A percentile compares a stretch with the other conserved stretches of the same genome.
Conservation (phyloP, 1,140 invertebrate species). For the Latrodectus geometricus region DNA sequence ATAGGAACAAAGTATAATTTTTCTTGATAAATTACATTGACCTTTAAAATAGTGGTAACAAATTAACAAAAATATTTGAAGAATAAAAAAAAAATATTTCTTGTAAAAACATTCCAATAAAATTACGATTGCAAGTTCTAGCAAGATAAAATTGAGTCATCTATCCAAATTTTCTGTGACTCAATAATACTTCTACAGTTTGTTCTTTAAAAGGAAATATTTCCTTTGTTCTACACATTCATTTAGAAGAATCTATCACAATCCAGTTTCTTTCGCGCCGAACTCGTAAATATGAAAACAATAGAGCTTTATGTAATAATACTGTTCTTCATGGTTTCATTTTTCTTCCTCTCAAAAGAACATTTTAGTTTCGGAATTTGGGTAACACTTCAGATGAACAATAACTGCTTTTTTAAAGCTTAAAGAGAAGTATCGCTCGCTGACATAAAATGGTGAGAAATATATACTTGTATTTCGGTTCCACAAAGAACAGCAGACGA, state of each 20-base stretch:
- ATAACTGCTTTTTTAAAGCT: slow-evolving; percentile 22
- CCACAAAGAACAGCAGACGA: not conserved
- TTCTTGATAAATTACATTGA: too few species aligned
- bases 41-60: too few species aligned
- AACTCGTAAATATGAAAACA: slow-evolving; percentile 18
- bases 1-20: too few species aligned
- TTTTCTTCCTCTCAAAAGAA: slow-evolving; percentile 13
- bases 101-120: too few species aligned
- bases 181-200: too few species aligned
- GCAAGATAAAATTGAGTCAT: too few species aligned
- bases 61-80: too few species aligned
- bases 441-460: slow-evolving; percentile 9
- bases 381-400: slow-evolving; percentile 34
- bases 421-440: slow-evolving; percentile 6
- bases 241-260: not conserved
- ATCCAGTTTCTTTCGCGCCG: not conserved
- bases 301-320: slow-evolving; percentile 19
- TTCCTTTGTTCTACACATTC: not conserved
- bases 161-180: too few species aligned
- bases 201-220: not conserved
- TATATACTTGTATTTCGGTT: not conserved
- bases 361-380: slow-evolving; percentile 29
- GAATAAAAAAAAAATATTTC: too few species aligned
- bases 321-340: slow-evolving; percentile 15
- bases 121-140: too few species aligned